Conservation (phyloP, 2,888 invertebrate species). For the Lasioglossum villosulum region DNA sequence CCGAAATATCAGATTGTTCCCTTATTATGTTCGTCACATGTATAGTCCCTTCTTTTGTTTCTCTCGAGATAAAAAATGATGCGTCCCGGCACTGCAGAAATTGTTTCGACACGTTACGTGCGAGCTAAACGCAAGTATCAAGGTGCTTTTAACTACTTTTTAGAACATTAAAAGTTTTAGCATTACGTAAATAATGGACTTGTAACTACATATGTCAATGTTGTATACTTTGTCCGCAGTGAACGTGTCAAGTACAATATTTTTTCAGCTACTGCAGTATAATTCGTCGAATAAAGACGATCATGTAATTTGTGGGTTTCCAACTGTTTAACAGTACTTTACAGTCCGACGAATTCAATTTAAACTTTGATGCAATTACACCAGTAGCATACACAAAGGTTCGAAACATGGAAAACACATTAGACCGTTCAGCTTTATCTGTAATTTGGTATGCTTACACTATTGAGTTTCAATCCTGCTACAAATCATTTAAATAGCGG, state of each 20-base stretch:
- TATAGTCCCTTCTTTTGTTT: neutral
- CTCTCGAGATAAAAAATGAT: neutral
- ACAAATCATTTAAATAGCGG: no score
- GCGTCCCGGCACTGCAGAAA: neutral
- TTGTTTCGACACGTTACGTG: no score
- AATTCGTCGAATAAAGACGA: neutral
- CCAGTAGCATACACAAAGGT: neutral
- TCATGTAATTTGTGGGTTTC: neutral
- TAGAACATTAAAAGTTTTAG: neutral
- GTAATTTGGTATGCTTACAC: neutral
- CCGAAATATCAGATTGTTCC: neutral
- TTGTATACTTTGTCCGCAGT: no score
- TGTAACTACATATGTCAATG: neutral
- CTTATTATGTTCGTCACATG: neutral
- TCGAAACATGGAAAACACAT: neutral
- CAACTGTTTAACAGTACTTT: neutral
- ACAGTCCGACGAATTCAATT: neutral
- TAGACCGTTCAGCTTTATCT: neutral
- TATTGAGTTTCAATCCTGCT: neutral
- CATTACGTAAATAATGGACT: neutral
- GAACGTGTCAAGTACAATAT: neutral
- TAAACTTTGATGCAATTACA: neutral
- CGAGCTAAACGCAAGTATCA: no score
- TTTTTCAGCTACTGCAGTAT: neutral
- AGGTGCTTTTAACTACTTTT: neutral